A percentile compares a stretch with the other conserved stretches of the same genome.
Evolutionary conservation across 64 coral and sea anemone genomes (phyloP).

Genomic region (Stichodactyla helianthus): DNA sequence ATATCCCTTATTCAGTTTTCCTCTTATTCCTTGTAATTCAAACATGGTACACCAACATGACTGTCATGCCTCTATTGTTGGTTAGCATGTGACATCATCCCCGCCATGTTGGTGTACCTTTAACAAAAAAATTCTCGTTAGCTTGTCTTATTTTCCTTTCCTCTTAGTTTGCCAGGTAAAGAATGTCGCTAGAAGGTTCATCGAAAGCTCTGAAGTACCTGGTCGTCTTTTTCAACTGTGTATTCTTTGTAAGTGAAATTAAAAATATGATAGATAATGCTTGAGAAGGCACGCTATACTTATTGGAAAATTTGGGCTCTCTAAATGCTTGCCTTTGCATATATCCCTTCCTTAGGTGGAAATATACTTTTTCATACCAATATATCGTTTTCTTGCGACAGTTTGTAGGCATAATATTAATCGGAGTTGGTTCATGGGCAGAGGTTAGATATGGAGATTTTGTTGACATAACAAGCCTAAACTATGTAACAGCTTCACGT

Average conservation of each 20-base stretch:
- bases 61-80: too few species aligned
- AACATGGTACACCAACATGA: too few species aligned
- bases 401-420: background rate
- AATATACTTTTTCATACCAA: background rate
- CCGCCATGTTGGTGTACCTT: too few species aligned
- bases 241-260: background rate
- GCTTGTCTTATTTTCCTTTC: background rate
- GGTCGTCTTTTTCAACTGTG: conserved; percentile 7
- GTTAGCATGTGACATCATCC: too few species aligned
- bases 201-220: background rate
- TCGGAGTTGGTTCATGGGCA: conserved; percentile 15
- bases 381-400: background rate
- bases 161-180: background rate
- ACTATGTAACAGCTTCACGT: conserved; percentile 1
- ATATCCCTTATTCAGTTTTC: too few species aligned
- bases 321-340: background rate
- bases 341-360: background rate
- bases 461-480: background rate
- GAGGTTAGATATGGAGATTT: conserved; percentile 18
- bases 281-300: too few species aligned
- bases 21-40: too few species aligned
- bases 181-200: background rate
- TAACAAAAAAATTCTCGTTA: too few species aligned
- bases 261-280: background rate
- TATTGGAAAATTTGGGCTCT: too few species aligned